These are phyloP conservation scores for Rhingia campestris DNA, from an alignment of 2,888 invertebrate genomes.

Conservation along the genomic window DNA sequence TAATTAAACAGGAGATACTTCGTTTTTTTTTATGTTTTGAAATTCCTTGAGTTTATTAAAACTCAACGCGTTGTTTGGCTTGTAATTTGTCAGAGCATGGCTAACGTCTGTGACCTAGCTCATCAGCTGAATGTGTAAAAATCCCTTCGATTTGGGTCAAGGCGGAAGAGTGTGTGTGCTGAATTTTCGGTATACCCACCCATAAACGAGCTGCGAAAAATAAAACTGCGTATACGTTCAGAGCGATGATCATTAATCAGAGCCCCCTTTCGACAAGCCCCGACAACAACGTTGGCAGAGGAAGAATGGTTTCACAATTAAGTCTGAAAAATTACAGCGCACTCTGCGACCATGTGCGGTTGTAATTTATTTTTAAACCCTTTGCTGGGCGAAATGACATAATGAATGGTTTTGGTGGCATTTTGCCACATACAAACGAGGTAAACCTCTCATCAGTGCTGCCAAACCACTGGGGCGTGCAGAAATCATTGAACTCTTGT, in stretches of 20 bases:
- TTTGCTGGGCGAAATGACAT: slow-evolving; percentile 54
- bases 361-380: slow-evolving; percentile 61
- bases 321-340: slow-evolving; percentile 58
- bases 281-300: neutral
- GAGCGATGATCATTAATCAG: slow-evolving; percentile 66
- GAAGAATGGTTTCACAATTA: slow-evolving; percentile 57
- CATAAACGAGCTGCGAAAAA: neutral
- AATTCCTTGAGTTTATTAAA: slow-evolving; percentile 38
- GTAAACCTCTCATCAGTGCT: slow-evolving; percentile 40
- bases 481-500: slow-evolving; percentile 44
- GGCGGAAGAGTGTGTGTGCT: slow-evolving; percentile 47
- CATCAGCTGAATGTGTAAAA: slow-evolving; percentile 51
- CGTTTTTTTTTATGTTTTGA: slow-evolving; percentile 3
- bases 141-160: slow-evolving; percentile 66
- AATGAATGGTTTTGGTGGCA: slow-evolving; percentile 55
- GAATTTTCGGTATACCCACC: slow-evolving; percentile 13
- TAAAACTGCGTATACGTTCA: slow-evolving; percentile 8
- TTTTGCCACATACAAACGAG: slow-evolving; percentile 8
- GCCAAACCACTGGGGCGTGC: slow-evolving; percentile 48
- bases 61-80: slow-evolving; percentile 19
- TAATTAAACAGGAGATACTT: slow-evolving; percentile 41
- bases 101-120: slow-evolving; percentile 4
- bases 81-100: slow-evolving; percentile 51
- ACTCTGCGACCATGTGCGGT: slow-evolving; percentile 36
- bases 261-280: slow-evolving; percentile 2